Percentiles rank a stretch among this genome's conserved stretches.
Evolutionary conservation across 2,797 vertebrate species (phyloP).

Genomic region (Phataginus tetradactyla): DNA sequence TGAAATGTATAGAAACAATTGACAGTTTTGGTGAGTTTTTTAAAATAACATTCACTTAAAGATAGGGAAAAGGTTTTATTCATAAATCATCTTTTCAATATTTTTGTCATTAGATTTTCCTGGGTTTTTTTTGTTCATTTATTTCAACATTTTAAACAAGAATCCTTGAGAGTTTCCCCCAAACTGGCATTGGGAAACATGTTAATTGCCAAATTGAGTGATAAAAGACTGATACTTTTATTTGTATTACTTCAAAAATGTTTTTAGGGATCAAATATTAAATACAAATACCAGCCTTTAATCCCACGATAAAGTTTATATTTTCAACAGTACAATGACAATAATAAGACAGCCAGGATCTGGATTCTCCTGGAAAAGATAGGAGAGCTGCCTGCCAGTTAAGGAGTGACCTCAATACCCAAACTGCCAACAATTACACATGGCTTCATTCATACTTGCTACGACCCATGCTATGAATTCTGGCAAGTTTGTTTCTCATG

Average conservation of each 20-base stretch:
- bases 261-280: background rate
- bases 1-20: background rate
- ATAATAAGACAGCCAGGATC: background rate
- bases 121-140: background rate
- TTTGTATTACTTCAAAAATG: background rate
- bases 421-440: background rate
- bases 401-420: background rate
- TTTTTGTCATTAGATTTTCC: background rate
- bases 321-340: background rate
- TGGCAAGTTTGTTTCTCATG: background rate
- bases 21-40: background rate
- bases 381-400: background rate
- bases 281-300: background rate
- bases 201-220: background rate
- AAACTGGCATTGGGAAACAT: background rate
- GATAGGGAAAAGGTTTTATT: background rate
- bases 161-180: background rate
- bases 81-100: background rate
- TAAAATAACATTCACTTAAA: background rate
- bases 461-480: background rate
- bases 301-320: background rate
- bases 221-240: background rate
- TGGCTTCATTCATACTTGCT: background rate
- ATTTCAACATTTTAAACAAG: slow-evolving; percentile 8
- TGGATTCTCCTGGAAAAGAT: background rate